Evolutionary conservation across 2,113 vertebrate genomes (phyloP).

Genomic region (Sialia sialis): DNA sequence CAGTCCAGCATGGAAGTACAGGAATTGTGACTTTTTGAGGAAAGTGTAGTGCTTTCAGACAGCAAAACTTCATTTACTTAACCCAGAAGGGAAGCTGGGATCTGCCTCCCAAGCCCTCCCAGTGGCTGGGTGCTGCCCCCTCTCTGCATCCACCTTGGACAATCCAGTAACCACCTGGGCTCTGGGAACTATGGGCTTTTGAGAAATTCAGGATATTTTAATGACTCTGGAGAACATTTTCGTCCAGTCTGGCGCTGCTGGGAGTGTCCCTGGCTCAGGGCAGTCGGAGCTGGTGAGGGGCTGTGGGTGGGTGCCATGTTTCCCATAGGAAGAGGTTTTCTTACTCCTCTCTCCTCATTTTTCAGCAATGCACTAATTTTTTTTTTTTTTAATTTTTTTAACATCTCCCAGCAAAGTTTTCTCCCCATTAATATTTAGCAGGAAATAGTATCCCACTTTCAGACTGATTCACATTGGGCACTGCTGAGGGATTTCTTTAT

Average conservation of each 20-base stretch:
- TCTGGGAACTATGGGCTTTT: background rate
- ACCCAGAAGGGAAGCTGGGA: background rate
- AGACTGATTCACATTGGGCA: background rate
- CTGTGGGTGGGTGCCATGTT: accelerated
- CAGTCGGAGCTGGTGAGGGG: background rate
- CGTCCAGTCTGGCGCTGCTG: background rate
- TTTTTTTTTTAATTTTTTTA: background rate
- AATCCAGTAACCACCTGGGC: background rate
- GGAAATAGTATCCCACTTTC: background rate
- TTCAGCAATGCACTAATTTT: background rate
- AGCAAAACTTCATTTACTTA: background rate
- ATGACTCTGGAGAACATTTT: background rate
- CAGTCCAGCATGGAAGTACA: slow-evolving; percentile 60
- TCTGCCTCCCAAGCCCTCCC: background rate
- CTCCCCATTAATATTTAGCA: background rate
- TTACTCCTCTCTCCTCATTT: background rate
- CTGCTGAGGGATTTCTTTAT: background rate
- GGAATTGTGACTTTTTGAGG: slow-evolving; percentile 19
- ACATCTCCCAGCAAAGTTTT: background rate
- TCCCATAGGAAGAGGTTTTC: background rate
- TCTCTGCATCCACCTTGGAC: background rate
- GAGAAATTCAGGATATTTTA: background rate
- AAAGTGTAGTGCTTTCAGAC: background rate
- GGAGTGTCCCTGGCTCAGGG: background rate
- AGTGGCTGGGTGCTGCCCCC: background rate